phyloP scores from a whole-genome alignment of 1,140 invertebrate species.

The Musca vetustissima region DNA sequence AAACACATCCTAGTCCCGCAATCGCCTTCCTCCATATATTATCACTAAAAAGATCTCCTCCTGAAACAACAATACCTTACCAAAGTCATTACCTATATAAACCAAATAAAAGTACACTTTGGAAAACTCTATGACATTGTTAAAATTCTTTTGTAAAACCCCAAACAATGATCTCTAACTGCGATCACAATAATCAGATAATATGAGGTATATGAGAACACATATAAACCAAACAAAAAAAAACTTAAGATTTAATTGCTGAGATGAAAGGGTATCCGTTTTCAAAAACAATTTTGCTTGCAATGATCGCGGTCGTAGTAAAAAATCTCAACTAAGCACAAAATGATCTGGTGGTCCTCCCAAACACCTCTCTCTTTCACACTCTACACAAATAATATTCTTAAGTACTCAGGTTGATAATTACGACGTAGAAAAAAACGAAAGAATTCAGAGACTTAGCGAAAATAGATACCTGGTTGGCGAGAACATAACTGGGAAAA shows the following conservation, averaged over 20 bases:
- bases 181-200: no score
- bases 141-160: constrained; percentile 7
- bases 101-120: neutral
- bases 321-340: no score
- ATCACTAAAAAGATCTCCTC: no score
- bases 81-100: neutral
- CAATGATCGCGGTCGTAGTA: neutral
- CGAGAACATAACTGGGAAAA: neutral
- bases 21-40: no score
- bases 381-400: no score
- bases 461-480: neutral
- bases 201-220: neutral
- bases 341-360: no score
- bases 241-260: constrained; percentile 12
- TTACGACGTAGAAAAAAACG: neutral
- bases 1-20: no score
- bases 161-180: no score
- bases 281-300: constrained; percentile 13
- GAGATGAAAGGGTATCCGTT: constrained; percentile 23
- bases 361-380: no score
- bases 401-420: constrained; percentile 22
- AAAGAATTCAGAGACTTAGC: neutral
- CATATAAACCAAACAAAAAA: neutral
- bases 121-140: constrained; percentile 5
- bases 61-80: no score